Evolutionary conservation across 2,888 invertebrate genomes (phyloP).

Genomic region (Epirrita christyi): DNA sequence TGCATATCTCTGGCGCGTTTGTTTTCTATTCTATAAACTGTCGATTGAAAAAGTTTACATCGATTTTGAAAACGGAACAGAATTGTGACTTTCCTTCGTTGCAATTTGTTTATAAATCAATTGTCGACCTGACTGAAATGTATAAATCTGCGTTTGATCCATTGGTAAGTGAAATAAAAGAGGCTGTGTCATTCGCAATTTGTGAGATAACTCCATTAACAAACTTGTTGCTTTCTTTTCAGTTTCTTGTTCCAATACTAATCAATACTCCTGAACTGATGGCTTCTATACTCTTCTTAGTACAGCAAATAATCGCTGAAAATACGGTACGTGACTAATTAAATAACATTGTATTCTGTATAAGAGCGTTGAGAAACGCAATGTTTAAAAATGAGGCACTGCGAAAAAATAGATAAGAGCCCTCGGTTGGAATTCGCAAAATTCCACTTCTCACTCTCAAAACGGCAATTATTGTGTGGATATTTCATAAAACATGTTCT

Average conservation of each 20-base stretch:
- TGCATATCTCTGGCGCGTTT: background rate
- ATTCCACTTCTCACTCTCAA: too few species aligned
- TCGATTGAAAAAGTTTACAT: background rate
- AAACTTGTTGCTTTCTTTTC: background rate
- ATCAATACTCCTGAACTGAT: slow-evolving; percentile 1
- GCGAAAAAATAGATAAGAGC: too few species aligned
- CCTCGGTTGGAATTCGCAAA: too few species aligned
- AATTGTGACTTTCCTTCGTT: background rate
- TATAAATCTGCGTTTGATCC: slow-evolving; percentile 11
- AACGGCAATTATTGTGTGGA: too few species aligned
- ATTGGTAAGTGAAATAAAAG: background rate
- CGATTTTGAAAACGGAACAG: background rate
- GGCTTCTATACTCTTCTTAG: background rate
- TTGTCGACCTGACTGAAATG: slow-evolving; percentile 13
- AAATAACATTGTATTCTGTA: too few species aligned
- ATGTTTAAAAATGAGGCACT: too few species aligned
- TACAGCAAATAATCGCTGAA: background rate
- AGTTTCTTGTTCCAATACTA: slow-evolving; percentile 1
- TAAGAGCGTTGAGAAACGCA: too few species aligned
- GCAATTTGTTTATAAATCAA: slow-evolving; percentile 10
- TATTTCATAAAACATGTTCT: too few species aligned
- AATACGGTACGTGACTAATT: background rate
- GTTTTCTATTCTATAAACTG: background rate
- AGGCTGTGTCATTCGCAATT: background rate
- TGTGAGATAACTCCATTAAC: too few species aligned